Percentiles rank a stretch among this genome's conserved stretches.
phyloP scores from a whole-genome alignment of 2,888 invertebrate species.

The Monoplex corrugatus region DNA sequence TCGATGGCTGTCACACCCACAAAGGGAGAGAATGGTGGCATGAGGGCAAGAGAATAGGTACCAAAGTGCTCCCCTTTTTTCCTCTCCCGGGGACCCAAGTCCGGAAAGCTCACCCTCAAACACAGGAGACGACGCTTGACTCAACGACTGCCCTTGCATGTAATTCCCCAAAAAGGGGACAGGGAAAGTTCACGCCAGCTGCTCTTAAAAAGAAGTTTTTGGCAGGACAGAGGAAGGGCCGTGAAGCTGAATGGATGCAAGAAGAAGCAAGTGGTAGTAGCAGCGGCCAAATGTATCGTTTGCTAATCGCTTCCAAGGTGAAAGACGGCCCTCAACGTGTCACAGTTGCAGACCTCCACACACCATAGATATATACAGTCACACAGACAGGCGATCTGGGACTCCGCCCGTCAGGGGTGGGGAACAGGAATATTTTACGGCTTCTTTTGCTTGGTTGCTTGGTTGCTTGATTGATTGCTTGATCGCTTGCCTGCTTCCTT shows the following conservation, averaged over 20 bases:
- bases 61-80: not conserved
- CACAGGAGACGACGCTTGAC: not conserved
- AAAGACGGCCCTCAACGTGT: not conserved
- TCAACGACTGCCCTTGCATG: slow-evolving; percentile 48
- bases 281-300: slow-evolving; percentile 1
- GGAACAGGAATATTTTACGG: too few species aligned
- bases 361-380: not conserved
- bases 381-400: too few species aligned
- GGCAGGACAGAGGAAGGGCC: not conserved
- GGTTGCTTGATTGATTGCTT: too few species aligned
- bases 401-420: too few species aligned
- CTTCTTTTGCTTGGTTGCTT: too few species aligned
- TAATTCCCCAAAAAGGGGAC: not conserved
- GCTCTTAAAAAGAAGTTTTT: not conserved
- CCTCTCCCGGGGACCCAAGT: too few species aligned
- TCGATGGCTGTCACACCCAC: slow-evolving; percentile 46
- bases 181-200: slow-evolving; percentile 7
- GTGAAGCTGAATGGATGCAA: too few species aligned
- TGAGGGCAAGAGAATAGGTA: slow-evolving; percentile 34
- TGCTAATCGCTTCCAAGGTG: not conserved
- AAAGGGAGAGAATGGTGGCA: slow-evolving; percentile 32
- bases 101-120: too few species aligned
- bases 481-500: too few species aligned
- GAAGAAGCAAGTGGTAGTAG: not conserved
- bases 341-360: too few species aligned